phyloP scores from a whole-genome alignment of 2,797 vertebrate genomes.

The Schizopygopsis pylzovi region DNA sequence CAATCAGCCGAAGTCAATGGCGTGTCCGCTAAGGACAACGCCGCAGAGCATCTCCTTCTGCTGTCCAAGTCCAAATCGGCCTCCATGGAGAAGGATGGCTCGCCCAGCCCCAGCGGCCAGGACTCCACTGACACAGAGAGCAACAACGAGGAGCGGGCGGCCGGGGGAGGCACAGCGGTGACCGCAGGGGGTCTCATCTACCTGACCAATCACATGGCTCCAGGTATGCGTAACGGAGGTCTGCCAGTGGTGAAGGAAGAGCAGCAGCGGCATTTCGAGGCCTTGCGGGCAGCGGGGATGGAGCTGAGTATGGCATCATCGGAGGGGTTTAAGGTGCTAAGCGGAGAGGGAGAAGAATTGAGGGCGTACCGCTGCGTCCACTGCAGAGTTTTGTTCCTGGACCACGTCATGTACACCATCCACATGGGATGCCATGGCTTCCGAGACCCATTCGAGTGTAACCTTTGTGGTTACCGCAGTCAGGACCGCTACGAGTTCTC shows the following conservation, averaged over 20 bases:
- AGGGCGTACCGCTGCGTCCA: constrained; percentile 92
- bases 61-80: constrained; percentile 95
- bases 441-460: constrained; percentile 97
- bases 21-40: constrained; percentile 89
- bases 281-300: constrained; percentile 81
- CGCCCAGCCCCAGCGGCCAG: constrained; percentile 95
- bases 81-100: constrained; percentile 91
- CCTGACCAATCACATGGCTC: constrained; percentile 92
- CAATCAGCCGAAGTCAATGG: constrained; percentile 65
- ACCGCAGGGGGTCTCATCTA: constrained; percentile 84
- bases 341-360: constrained; percentile 87
- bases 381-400: constrained; percentile 95
- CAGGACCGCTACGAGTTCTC: constrained; percentile 99
- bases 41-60: constrained; percentile 93
- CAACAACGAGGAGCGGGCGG: constrained; percentile 89
- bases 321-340: constrained; percentile 91
- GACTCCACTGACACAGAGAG: constrained; percentile 99
- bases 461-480: constrained; percentile 96
- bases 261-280: constrained; percentile 86
- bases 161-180: constrained; percentile 67
- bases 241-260: constrained; percentile 91
- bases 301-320: constrained; percentile 85
- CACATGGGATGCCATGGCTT: constrained; percentile 99
- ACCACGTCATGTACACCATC: constrained; percentile 99
- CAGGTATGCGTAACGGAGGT: constrained; percentile 87